Conservation (phyloP, 2,797 vertebrate genomes). For the Sebastes paucispinis region DNA sequence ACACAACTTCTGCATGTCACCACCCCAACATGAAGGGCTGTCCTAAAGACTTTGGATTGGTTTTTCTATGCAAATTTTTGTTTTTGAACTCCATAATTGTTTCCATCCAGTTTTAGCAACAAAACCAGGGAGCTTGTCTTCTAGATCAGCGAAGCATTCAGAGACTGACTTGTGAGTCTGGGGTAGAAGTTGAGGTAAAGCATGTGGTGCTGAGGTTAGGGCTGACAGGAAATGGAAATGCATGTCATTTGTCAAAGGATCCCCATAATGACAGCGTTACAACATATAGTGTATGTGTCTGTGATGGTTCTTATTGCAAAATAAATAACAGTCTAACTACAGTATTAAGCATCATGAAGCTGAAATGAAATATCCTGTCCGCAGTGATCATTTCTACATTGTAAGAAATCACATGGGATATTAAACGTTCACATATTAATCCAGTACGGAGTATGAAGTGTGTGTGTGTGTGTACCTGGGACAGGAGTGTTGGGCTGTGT, state of each 20-base stretch:
- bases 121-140: background rate
- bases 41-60: too few relatives aligned
- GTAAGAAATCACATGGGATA: background rate
- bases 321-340: background rate
- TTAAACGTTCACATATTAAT: background rate
- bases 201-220: background rate
- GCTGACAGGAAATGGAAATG: background rate
- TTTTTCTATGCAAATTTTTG: too few relatives aligned
- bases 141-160: background rate
- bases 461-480: slow-evolving; percentile 71
- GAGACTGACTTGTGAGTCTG: background rate
- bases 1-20: too few relatives aligned
- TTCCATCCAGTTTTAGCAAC: background rate
- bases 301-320: background rate
- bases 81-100: background rate
- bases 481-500: slow-evolving; percentile 93
- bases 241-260: background rate
- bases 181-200: background rate
- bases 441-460: background rate
- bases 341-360: background rate
- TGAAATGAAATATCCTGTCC: background rate
- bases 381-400: background rate
- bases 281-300: background rate
- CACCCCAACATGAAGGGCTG: too few relatives aligned
- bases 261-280: background rate